phyloP scores from a whole-genome alignment of 2,888 invertebrate genomes.

The Drosophila kuntzei region DNA sequence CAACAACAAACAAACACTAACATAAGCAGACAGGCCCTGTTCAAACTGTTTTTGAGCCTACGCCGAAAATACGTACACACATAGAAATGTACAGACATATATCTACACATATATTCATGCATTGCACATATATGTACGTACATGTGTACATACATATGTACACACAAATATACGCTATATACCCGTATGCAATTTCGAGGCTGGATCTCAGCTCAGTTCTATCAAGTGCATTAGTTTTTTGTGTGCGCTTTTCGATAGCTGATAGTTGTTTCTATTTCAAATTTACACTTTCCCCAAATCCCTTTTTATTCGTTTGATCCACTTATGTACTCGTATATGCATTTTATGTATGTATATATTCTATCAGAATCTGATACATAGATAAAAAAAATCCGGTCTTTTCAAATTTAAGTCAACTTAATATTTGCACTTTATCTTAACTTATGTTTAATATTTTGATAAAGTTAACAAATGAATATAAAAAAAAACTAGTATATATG shows the following conservation, averaged over 20 bases:
- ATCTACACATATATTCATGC: background rate
- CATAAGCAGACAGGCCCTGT: conserved; percentile 1
- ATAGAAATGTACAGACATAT: no score
- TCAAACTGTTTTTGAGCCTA: conserved; percentile 18
- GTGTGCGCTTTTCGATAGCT: conserved; percentile 12
- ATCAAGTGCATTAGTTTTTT: conserved; percentile 33
- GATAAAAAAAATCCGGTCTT: background rate
- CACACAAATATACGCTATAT: background rate
- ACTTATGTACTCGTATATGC: background rate
- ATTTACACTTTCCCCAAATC: background rate
- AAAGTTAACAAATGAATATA: no score
- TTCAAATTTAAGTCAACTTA: background rate
- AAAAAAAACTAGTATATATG: no score
- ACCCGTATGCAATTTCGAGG: conserved; percentile 5
- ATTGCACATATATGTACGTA: background rate
- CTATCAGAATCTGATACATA: background rate
- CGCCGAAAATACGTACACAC: background rate
- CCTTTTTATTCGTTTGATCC: no score
- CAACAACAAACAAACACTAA: conserved; percentile 4
- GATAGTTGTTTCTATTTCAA: conserved; percentile 23
- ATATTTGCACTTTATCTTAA: no score
- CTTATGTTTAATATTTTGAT: no score
- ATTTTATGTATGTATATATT: background rate
- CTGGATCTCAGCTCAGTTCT: conserved; percentile 18
- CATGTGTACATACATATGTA: background rate